Evolutionary conservation across 2,113 vertebrate genomes (phyloP).

Genomic region (Podilymbus podiceps): DNA sequence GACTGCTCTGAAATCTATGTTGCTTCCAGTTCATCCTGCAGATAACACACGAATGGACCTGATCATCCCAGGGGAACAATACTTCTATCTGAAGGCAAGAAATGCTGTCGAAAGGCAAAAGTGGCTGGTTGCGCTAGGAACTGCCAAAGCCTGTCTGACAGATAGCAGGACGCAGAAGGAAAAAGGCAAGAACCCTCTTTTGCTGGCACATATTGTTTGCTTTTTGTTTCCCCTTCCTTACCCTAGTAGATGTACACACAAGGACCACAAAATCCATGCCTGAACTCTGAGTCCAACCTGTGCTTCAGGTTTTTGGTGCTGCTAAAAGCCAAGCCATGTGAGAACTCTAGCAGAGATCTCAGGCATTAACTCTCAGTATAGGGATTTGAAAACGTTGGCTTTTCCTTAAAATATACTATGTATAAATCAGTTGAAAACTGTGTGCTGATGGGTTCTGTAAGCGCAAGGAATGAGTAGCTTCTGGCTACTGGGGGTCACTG

Average conservation of each 20-base stretch:
- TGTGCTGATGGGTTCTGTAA: neutral
- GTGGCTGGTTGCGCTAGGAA: slow-evolving; percentile 94
- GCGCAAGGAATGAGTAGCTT: neutral
- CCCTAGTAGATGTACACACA: neutral
- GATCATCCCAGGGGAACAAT: slow-evolving; percentile 95
- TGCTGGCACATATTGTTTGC: neutral
- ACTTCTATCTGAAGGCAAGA: slow-evolving; percentile 94
- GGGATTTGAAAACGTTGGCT: neutral
- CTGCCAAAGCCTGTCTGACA: slow-evolving; percentile 95
- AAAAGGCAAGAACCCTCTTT: slow-evolving; percentile 79
- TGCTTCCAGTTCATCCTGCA: slow-evolving; percentile 85
- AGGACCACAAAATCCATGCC: neutral
- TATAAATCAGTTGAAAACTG: neutral
- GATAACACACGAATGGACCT: slow-evolving; percentile 93
- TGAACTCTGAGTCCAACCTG: neutral
- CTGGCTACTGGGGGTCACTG: neutral
- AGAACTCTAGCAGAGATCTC: neutral
- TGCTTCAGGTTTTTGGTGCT: neutral
- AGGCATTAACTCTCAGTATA: neutral
- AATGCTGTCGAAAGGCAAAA: slow-evolving; percentile 94
- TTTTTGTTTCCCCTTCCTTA: neutral
- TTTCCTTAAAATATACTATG: neutral
- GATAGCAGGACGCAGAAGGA: slow-evolving; percentile 94
- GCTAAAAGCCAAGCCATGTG: neutral
- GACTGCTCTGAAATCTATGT: neutral